Base-by-base conservation (phyloP, 2,888 invertebrate species). In the Cantharis rustica region DNA sequence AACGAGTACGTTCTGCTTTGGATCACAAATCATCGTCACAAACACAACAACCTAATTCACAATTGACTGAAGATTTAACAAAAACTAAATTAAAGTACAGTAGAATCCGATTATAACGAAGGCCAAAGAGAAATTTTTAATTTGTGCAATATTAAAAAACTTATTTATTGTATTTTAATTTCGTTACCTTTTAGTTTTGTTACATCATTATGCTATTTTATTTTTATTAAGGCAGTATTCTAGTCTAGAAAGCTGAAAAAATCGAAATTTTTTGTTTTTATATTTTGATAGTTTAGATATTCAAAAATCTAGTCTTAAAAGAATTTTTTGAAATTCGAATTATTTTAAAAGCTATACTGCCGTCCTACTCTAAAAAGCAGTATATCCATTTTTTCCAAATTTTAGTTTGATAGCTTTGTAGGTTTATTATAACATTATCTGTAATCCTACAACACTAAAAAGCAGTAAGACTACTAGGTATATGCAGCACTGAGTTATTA, bases 1-100 rank as follows among this genome's bases (percentile, higher is more conserved):
- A 75, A n/a, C 68, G 68, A 71, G 75, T 75, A 10, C 17, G 71
- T 13, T 75, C 72, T 72, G 71, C 71, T 10, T 31, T 70, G 10
- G 70, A 69, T 23, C 66, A 69, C 63, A 20, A 47, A 7, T 7
- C 47, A n/a, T 47, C 47, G 3, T 10, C 10, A 11, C 10, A 11
- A 27, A 11, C 27, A 2, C 11, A 11, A 27, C 11, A 11, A 47
- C n/a, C 47, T n/a, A n/a, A 47, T 47, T n/a, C 2, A 47, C 47
- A 47, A 47, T n/a, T 7, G 7, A n/a, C 7, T n/a, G 47, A 47
- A n/a, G 47, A 47, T 47, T 47, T 47, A 47, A 13, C 47, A n/a
- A n/a, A 47, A n/a, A n/a, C 7, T 47, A 47, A 47, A 47, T 47
- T 7, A n/a, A 47, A 47, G n/a, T 0, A 1, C 0, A n/a, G n/a